These are phyloP conservation scores for Pissodes strobi DNA, from an alignment of 1,140 invertebrate species.

Conservation along the genomic window DNA sequence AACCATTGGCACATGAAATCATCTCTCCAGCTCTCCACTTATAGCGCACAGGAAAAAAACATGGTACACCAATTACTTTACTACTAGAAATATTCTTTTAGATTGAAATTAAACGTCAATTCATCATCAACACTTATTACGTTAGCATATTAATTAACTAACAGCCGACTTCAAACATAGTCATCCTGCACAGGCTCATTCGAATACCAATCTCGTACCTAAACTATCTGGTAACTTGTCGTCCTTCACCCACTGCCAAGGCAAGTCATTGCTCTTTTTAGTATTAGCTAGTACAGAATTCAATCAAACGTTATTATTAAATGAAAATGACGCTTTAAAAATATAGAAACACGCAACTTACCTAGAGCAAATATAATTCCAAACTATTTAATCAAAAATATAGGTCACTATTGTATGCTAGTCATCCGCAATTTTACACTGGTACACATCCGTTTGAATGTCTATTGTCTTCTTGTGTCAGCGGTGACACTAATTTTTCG, in stretches of 20 bases:
- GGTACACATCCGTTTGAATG: slow-evolving; percentile 15
- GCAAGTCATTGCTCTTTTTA: slow-evolving; percentile 40
- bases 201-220: not conserved
- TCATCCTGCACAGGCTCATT: not conserved
- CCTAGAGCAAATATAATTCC: slow-evolving; percentile 25
- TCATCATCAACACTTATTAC: too few relatives aligned
- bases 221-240: slow-evolving; percentile 30
- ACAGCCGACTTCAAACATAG: too few relatives aligned
- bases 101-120: too few relatives aligned
- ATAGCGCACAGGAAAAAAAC: too few relatives aligned
- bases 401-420: slow-evolving; percentile 26
- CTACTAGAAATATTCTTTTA: too few relatives aligned
- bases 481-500: not conserved
- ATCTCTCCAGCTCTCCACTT: too few relatives aligned
- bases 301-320: not conserved
- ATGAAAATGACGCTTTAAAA: too few relatives aligned
- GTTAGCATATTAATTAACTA: too few relatives aligned
- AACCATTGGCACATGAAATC: too few relatives aligned
- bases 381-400: slow-evolving; percentile 14
- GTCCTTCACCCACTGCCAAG: slow-evolving; percentile 44
- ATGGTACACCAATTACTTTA: too few relatives aligned
- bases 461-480: slow-evolving; percentile 9
- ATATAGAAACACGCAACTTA: slow-evolving; percentile 4
- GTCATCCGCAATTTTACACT: slow-evolving; percentile 11
- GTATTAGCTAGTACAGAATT: not conserved